phyloP scores from a whole-genome alignment of 2,797 vertebrate species.

The Diglossa cyanea region DNA sequence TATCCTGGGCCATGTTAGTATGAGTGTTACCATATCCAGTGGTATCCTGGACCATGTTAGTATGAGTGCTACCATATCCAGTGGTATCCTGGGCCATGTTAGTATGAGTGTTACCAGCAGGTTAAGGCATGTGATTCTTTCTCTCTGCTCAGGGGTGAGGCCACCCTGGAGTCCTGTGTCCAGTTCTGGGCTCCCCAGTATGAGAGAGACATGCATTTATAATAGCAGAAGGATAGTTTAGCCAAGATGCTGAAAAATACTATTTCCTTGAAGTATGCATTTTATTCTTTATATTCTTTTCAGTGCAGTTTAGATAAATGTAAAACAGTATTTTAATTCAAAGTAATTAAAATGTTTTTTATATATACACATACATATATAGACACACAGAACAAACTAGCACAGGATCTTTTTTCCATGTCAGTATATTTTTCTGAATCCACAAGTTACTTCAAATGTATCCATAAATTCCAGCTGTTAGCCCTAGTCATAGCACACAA shows the following conservation, averaged over 20 bases:
- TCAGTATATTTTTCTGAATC: background rate
- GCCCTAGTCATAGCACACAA: background rate
- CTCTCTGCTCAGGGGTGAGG: too few relatives aligned
- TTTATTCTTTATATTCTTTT: background rate
- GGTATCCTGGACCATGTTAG: too few relatives aligned
- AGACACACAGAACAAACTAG: fast-evolving
- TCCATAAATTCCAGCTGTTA: background rate
- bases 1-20: background rate
- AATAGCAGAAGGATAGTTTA: background rate
- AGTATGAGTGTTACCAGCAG: background rate
- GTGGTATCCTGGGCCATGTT: too few relatives aligned
- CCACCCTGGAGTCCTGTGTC: background rate
- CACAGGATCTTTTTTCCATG: background rate
- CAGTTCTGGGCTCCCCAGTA: background rate
- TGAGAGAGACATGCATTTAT: background rate
- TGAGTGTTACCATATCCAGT: background rate
- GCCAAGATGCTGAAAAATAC: background rate
- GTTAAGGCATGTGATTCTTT: background rate
- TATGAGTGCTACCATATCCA: background rate
- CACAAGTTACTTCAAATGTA: background rate
- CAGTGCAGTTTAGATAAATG: background rate
- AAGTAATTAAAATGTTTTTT: background rate
- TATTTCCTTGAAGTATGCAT: background rate
- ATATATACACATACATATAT: background rate
- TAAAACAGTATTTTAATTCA: background rate